These are phyloP conservation scores for Acrocyrtus sp. DNA, from an alignment of 2,888 invertebrate species.

Conservation along the genomic window DNA sequence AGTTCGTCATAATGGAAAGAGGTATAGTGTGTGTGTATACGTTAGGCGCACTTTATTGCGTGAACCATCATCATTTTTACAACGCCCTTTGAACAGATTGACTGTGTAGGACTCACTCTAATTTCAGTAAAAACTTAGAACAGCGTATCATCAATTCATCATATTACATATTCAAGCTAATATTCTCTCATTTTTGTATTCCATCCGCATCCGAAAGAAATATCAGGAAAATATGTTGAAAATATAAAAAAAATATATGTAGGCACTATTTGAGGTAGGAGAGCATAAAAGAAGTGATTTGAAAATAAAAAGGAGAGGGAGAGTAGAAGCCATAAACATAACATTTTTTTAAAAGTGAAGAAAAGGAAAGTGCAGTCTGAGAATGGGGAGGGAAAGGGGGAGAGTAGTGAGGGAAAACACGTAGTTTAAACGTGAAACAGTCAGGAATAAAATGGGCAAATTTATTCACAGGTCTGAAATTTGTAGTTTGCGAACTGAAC, in stretches of 20 bases:
- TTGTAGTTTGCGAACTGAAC: slow-evolving; percentile 63
- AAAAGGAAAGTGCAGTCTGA: slow-evolving; percentile 1
- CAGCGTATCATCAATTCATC: not conserved
- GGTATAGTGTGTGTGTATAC: slow-evolving; percentile 3
- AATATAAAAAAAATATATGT: not conserved
- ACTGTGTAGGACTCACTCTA: slow-evolving; percentile 17
- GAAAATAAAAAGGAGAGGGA: slow-evolving; percentile 55
- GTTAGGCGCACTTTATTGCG: not conserved
- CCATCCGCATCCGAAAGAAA: slow-evolving; percentile 47
- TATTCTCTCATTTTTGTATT: slow-evolving; percentile 58
- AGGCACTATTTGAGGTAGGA: not conserved
- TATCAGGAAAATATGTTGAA: slow-evolving; percentile 16
- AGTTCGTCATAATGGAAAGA: no score
- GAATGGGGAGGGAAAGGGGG: slow-evolving; percentile 49
- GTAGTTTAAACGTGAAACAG: not conserved
- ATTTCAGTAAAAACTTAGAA: not conserved
- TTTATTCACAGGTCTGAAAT: slow-evolving; percentile 63
- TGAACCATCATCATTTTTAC: not conserved
- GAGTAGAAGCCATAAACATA: slow-evolving; percentile 16
- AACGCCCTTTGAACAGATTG: slow-evolving; percentile 59
- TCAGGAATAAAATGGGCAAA: slow-evolving; percentile 57
- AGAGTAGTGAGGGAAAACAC: slow-evolving; percentile 55
- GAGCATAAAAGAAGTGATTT: slow-evolving; percentile 56
- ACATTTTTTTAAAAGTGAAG: slow-evolving; percentile 1
- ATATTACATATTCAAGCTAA: slow-evolving; percentile 41